Evolutionary conservation across 2,888 invertebrate species (phyloP), one percentile per base, ranked within the genome.

Genomic region (Nomada lathburiana): DNA sequence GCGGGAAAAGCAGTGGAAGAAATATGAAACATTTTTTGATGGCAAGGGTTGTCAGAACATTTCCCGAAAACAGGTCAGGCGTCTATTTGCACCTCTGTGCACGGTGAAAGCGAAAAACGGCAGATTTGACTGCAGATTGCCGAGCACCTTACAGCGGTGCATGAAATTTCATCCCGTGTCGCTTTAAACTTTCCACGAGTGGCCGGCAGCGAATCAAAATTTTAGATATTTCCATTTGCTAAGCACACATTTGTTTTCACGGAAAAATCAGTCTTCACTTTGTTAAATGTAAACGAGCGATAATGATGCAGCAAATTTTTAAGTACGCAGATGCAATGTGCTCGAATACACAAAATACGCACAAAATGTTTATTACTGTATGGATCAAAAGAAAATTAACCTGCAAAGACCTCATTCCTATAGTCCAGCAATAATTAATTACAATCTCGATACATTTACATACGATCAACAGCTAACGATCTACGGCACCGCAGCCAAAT

Each of bases 1-100:
- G 36, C 36, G 36, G 36, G 36, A 36, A 1, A 7, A 20, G 18
- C n/a, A 10, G n/a, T 20, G 20, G n/a, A 9, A 53, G 20, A 53
- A 4, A 20, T 20, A 20, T 10, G n/a, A 53, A 20, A 64, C n/a
- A 52, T 63, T 76, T 50, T 59, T 59, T 29, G 57, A 63, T 50
- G 67, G 57, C 52, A 26, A 29, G 71, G 50, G n/a, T 57, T 23
- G 62, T 63, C 20, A 44, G 59, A 76, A 59, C 70, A 70, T 69
- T 70, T 80, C 47, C 65, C 44, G 36, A 59, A 80, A 80, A 76
- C 47, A 76, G 79, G 79, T 80, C 70, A 65, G 42, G 47, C 78
- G 62, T 78, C 60, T 76, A 57, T 60, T 64, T 69, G 60, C 44
- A 60, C 64, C 23, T 10, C 36, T 44, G 44, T 60, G 59, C 53